Evolutionary conservation across 2,797 vertebrate species (phyloP), one percentile per base, ranked within the genome.

Genomic region (Hybognathus amarus): DNA sequence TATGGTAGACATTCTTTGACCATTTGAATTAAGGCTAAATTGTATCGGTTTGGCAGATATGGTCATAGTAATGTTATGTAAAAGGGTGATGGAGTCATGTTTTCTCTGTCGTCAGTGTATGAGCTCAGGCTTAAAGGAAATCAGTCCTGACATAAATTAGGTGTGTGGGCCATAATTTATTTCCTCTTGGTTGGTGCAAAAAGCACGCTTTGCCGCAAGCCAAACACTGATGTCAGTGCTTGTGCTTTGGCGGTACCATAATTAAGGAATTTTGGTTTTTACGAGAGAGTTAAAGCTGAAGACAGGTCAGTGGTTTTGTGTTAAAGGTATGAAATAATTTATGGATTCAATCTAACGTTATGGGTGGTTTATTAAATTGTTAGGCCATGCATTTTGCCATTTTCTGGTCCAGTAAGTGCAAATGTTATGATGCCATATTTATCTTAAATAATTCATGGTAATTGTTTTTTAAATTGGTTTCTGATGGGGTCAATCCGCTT

Each of bases 391-490:
- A 11, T 24, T 61, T 59, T 6, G 8, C 3, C 22, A 11, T 66
- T 68, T 27, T 77, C 36, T 77, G 64, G 64, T 61, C 12, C 50
- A 83, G 50, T 61, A 63, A 77, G 27, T 69, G 20, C 66, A 59
- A 77, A 83, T 75, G 45, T 50, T 47, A 27, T 71, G 67, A 75
- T 54, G 73, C 47, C 24, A 56, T 84, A 11, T 63, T 24, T 77
- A 63, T 66, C 33, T 69, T 83, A 15, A 47, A 54, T 45, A 9
- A 81, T 85, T 89, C 85, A 92, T 91, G 88, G 91, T 87, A 70
- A 77, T 77, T 75, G 80, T 15, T 82, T 88, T 56, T 56, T 12
- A 80, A 68, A 74, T 63, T 54, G 6, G 5, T n/a, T 67, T 83
- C 80, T 79, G 83, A 86, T 83, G 85, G 74, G 79, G 76, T 66